Evolutionary conservation across 53 echinoderm and acorn worm species (phyloP).

Genomic region (Glandiceps talaboti): DNA sequence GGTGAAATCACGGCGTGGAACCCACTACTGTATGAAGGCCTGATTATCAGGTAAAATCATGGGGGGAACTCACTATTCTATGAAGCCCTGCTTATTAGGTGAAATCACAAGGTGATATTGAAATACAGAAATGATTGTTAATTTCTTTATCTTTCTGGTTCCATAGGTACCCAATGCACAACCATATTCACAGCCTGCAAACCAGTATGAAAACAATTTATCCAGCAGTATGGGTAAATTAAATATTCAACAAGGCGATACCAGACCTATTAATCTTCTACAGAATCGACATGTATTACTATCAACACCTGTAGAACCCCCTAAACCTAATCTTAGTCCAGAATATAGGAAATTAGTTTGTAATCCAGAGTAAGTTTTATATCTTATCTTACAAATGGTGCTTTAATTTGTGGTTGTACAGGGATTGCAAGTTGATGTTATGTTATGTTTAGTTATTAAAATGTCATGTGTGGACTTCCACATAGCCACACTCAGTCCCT

Average conservation of each 20-base stretch:
- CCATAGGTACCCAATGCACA: background rate
- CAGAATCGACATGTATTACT: constrained; percentile 82
- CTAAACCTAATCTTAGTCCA: constrained; percentile 65
- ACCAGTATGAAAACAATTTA: constrained; percentile 21
- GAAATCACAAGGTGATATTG: no score
- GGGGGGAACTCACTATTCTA: no score
- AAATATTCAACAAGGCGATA: constrained; percentile 61
- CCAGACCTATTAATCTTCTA: constrained; percentile 70
- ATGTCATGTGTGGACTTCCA: no score
- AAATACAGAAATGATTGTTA: no score
- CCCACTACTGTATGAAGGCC: no score
- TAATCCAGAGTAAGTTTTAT: constrained; percentile 91
- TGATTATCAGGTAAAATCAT: no score
- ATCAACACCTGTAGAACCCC: constrained; percentile 54
- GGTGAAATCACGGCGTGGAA: no score
- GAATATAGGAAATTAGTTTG: constrained; percentile 72
- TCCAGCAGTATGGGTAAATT: constrained; percentile 61
- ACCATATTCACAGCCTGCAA: background rate
- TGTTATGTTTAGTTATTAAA: background rate
- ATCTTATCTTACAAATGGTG: no score
- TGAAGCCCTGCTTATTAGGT: no score
- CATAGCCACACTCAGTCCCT: no score
- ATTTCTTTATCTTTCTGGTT: no score
- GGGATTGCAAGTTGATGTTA: background rate
- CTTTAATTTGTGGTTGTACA: no score